phyloP scores from a whole-genome alignment of 2,113 vertebrate species.

The Ictalurus punctatus region DNA sequence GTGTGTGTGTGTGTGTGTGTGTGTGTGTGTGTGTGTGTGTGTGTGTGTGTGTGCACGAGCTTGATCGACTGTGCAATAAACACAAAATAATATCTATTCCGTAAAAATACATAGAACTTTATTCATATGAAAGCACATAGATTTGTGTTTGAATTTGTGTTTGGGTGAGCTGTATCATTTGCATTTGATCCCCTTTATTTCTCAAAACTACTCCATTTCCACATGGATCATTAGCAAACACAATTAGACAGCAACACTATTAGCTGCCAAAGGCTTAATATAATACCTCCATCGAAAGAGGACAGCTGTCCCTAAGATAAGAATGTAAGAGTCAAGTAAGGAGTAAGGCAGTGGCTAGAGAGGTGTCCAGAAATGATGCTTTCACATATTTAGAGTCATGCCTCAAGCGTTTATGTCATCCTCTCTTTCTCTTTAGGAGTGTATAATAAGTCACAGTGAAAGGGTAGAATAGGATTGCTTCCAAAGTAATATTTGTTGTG shows the following conservation, averaged over 20 bases:
- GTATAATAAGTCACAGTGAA: slow-evolving; percentile 15
- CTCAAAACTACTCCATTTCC: slow-evolving; percentile 52
- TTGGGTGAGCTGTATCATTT: slow-evolving; percentile 44
- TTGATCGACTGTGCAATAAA: not conserved
- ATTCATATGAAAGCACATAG: not conserved
- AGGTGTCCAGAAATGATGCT: not conserved
- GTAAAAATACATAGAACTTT: not conserved
- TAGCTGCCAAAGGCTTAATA: slow-evolving; percentile 51
- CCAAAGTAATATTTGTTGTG: slow-evolving; percentile 56
- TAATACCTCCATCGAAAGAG: slow-evolving; percentile 43
- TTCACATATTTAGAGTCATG: not conserved
- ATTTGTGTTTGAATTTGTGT: slow-evolving; percentile 23
- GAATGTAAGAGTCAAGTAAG: slow-evolving; percentile 16
- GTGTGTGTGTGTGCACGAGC: not conserved
- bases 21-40: slow-evolving; percentile 11
- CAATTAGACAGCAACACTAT: slow-evolving; percentile 56
- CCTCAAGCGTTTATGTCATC: not conserved
- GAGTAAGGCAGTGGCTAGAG: not conserved
- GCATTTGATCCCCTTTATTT: slow-evolving; percentile 48
- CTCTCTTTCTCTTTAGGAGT: slow-evolving; percentile 1
- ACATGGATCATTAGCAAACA: slow-evolving; percentile 58
- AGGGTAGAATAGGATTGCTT: slow-evolving; percentile 44
- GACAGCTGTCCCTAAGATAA: slow-evolving; percentile 38
- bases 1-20: slow-evolving; percentile 9
- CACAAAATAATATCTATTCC: not conserved